Evolutionary conservation across 1,140 invertebrate species (phyloP).

Genomic region (Habropoda laboriosa): DNA sequence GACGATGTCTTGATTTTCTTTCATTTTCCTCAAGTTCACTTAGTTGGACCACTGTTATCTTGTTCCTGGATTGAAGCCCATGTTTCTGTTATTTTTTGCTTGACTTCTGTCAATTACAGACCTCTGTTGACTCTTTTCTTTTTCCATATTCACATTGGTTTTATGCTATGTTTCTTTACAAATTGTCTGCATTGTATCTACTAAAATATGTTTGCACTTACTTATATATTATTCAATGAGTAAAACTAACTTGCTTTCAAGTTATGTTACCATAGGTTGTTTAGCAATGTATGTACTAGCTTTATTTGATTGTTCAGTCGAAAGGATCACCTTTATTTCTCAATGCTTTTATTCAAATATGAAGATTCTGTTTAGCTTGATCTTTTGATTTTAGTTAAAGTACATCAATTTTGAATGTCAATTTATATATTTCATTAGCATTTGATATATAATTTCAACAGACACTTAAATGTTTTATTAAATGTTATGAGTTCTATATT

Average conservation of each 20-base stretch:
- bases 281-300: neutral
- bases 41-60: neutral
- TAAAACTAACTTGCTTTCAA: neutral
- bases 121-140: neutral
- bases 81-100: neutral
- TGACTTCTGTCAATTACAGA: neutral
- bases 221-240: neutral
- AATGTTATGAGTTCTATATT: neutral
- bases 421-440: neutral
- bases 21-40: neutral
- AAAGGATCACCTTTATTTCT: slow-evolving; percentile 2
- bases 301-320: neutral
- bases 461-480: neutral
- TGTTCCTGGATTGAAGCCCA: neutral
- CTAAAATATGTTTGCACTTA: neutral
- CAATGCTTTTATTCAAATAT: neutral
- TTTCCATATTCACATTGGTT: neutral
- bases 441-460: neutral
- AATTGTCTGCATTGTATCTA: neutral
- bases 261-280: neutral
- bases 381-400: neutral
- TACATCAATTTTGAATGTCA: neutral
- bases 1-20: slow-evolving; percentile 16
- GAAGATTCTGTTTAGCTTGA: neutral
- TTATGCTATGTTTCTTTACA: neutral